These are phyloP conservation scores for Phoebastria nigripes DNA, from an alignment of 2,797 vertebrate species.

Conservation along the genomic window DNA sequence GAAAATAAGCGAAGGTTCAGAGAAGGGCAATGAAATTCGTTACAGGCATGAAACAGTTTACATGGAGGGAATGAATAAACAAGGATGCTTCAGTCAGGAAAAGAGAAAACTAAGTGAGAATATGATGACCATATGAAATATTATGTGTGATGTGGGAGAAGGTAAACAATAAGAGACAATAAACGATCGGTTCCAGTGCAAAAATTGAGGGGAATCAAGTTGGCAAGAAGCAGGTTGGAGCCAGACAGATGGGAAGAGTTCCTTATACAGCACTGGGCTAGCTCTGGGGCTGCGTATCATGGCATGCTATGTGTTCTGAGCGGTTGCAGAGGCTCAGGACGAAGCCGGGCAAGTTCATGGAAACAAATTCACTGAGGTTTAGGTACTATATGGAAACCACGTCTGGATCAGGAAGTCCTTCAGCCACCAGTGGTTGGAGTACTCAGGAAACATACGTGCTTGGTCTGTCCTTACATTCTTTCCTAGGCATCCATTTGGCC, in stretches of 20 bases:
- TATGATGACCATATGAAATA: background rate
- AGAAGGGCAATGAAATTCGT: background rate
- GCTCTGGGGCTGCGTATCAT: fast-evolving
- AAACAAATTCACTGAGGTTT: background rate
- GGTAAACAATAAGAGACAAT: background rate
- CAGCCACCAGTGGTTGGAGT: background rate
- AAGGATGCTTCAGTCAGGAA: background rate
- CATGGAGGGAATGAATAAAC: background rate
- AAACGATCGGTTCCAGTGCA: background rate
- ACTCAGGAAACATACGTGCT: background rate
- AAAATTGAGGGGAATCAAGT: background rate
- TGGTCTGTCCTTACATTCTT: background rate
- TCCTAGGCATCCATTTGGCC: background rate
- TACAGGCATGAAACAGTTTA: background rate
- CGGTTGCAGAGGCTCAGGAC: background rate
- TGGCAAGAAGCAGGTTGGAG: background rate
- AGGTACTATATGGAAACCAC: fast-evolving
- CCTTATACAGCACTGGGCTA: fast-evolving
- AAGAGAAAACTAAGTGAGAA: background rate
- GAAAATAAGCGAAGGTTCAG: background rate
- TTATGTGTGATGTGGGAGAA: background rate
- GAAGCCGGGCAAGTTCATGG: background rate
- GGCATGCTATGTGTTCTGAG: fast-evolving
- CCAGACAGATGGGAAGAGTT: background rate
- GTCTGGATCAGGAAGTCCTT: background rate